These are phyloP conservation scores for Patella pellucida DNA, from an alignment of 2,888 invertebrate species.

Conservation along the genomic window DNA sequence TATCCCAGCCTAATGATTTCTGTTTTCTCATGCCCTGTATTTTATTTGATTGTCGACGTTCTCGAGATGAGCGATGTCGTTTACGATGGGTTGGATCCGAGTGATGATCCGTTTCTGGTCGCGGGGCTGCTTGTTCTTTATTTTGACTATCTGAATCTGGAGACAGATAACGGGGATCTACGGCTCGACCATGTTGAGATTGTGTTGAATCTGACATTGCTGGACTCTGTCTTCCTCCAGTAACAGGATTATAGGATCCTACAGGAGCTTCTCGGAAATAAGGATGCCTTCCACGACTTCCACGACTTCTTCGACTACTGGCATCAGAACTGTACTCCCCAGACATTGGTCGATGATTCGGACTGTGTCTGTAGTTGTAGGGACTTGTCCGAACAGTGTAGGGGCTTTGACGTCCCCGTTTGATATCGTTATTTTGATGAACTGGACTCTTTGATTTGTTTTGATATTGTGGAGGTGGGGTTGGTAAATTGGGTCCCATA, in stretches of 20 bases:
- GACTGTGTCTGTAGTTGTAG: constrained; percentile 30
- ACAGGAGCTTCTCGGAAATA: constrained; percentile 13
- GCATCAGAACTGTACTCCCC: constrained; percentile 56
- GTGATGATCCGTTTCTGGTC: constrained; percentile 61
- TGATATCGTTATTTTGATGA: constrained; percentile 13
- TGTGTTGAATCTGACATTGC: constrained; percentile 35
- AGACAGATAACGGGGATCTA: constrained; percentile 14
- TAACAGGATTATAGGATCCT: constrained; percentile 20
- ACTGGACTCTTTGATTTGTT: constrained; percentile 6
- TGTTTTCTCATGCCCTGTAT: constrained; percentile 50
- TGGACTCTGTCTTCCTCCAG: constrained; percentile 32
- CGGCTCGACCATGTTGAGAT: constrained; percentile 26
- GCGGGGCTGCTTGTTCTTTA: constrained; percentile 36
- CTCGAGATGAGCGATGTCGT: constrained; percentile 41
- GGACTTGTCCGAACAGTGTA: constrained; percentile 2
- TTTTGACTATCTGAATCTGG: constrained; percentile 57
- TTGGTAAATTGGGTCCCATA: constrained; percentile 12
- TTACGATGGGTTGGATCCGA: constrained; percentile 60
- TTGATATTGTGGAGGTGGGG: constrained; percentile 12
- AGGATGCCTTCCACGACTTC: constrained; percentile 30
- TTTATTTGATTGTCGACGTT: constrained; percentile 46
- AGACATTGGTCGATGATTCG: constrained; percentile 35
- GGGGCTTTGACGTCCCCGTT: neutral
- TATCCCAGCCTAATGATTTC: constrained; percentile 63
- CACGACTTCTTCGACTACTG: constrained; percentile 45